These are phyloP conservation scores for Tinea semifulvella DNA, from an alignment of 2,888 invertebrate genomes.

Conservation along the genomic window DNA sequence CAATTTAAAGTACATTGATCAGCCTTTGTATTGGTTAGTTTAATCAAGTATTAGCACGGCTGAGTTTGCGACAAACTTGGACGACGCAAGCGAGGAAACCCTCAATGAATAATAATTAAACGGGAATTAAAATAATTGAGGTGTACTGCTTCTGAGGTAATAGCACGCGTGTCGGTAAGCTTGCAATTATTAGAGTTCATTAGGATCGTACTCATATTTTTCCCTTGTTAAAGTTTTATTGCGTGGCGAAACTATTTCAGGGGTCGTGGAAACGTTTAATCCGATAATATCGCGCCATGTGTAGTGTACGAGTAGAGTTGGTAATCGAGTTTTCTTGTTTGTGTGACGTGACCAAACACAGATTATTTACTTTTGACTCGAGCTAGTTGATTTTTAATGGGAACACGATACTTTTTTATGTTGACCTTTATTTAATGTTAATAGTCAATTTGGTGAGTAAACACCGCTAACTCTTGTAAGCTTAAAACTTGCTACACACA, in stretches of 20 bases:
- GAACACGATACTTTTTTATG: slow-evolving; percentile 10
- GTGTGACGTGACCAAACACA: slow-evolving; percentile 17
- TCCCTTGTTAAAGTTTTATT: slow-evolving; percentile 32
- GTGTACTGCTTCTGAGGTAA: slow-evolving; percentile 38
- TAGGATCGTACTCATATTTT: slow-evolving; percentile 38
- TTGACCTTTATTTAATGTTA: slow-evolving; percentile 2
- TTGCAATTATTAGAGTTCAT: slow-evolving; percentile 46
- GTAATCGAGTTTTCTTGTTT: slow-evolving; percentile 33
- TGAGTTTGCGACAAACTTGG: too few relatives aligned
- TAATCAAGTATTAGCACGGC: slow-evolving; percentile 30
- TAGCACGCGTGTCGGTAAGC: slow-evolving; percentile 41
- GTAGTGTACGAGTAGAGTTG: slow-evolving; percentile 31
- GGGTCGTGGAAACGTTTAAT: slow-evolving; percentile 32
- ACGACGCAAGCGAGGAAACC: slow-evolving; percentile 15
- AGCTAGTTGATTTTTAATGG: slow-evolving; percentile 13
- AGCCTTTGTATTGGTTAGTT: slow-evolving; percentile 31
- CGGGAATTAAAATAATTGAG: slow-evolving; percentile 44
- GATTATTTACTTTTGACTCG: slow-evolving; percentile 12
- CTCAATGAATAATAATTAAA: slow-evolving; percentile 47
- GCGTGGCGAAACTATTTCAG: slow-evolving; percentile 29
- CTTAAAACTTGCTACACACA: too few relatives aligned
- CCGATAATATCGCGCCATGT: slow-evolving; percentile 31
- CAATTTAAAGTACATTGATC: slow-evolving; percentile 28
- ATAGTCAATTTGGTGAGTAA: slow-evolving; percentile 1
- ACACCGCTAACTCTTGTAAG: too few relatives aligned